Evolutionary conservation across 2,113 vertebrate genomes (phyloP).

Genomic region (Myiagra hebetior): DNA sequence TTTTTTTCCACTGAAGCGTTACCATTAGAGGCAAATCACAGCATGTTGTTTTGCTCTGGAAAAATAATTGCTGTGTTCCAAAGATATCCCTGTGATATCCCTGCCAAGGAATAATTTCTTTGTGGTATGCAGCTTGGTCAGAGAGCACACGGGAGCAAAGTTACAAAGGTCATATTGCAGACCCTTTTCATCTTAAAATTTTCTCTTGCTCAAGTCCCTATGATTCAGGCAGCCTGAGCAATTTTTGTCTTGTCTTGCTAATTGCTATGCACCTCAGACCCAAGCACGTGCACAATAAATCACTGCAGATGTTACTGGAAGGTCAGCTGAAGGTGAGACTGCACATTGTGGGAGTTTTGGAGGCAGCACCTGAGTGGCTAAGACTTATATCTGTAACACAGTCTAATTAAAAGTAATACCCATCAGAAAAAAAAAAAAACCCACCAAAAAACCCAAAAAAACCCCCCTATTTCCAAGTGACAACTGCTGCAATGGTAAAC

Average conservation of each 20-base stretch:
- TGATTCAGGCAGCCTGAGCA: background rate
- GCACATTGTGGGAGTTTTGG: background rate
- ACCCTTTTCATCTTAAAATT: background rate
- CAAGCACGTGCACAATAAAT: background rate
- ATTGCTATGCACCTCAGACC: background rate
- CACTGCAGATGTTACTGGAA: background rate
- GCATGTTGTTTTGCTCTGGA: background rate
- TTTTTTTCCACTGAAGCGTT: background rate
- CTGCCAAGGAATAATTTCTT: background rate
- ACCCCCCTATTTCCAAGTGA: background rate
- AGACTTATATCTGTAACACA: background rate
- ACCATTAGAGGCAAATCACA: background rate
- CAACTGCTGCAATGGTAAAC: background rate
- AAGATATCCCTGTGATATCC: background rate
- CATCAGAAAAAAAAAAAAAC: background rate
- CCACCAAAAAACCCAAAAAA: background rate
- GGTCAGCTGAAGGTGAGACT: background rate
- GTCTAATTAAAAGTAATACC: background rate
- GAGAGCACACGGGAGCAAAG: background rate
- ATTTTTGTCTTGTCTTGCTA: background rate
- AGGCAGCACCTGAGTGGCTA: background rate
- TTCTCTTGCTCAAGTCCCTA: background rate
- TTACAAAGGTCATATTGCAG: background rate
- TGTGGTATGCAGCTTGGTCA: background rate
- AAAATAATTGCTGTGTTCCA: background rate